Percentiles rank a stretch among this genome's conserved stretches.
Evolutionary conservation across 92 coral and sea anemone species (phyloP).

Genomic region (Galaxea fascicularis): DNA sequence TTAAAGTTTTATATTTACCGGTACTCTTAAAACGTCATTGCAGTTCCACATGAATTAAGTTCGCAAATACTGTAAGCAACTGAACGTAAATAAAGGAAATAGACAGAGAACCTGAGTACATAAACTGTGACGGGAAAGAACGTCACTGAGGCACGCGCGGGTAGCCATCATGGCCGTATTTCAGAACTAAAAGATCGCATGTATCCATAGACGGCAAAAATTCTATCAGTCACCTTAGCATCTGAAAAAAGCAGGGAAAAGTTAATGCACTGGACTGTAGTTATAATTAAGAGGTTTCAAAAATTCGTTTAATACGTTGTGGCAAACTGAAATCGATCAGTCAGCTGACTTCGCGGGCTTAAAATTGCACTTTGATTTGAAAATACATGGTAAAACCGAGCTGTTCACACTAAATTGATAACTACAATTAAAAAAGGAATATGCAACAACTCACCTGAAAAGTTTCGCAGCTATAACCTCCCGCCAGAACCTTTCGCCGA

Average conservation of each 20-base stretch:
- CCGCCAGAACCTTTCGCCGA: background rate
- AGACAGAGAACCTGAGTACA: background rate
- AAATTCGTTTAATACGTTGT: background rate
- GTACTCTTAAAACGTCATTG: background rate
- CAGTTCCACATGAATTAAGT: conserved; percentile 1
- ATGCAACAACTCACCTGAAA: conserved; percentile 1
- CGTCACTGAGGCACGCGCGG: background rate
- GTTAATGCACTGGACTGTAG: conserved; percentile 12
- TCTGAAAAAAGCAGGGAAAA: background rate
- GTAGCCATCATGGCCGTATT: background rate
- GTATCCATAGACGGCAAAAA: background rate
- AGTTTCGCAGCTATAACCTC: background rate
- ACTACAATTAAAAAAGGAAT: background rate
- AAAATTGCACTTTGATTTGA: too few species aligned
- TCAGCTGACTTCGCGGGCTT: background rate
- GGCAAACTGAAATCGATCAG: background rate
- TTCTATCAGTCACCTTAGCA: conserved; percentile 1
- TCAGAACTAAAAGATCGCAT: background rate
- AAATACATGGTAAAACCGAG: too few species aligned
- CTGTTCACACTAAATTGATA: too few species aligned
- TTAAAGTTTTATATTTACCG: background rate
- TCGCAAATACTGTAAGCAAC: background rate
- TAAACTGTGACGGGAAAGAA: conserved; percentile 1
- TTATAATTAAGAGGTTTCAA: background rate
- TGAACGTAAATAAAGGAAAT: background rate